Base-by-base conservation (phyloP, 2,797 vertebrate genomes). In the Spondyliosoma cantharus region DNA sequence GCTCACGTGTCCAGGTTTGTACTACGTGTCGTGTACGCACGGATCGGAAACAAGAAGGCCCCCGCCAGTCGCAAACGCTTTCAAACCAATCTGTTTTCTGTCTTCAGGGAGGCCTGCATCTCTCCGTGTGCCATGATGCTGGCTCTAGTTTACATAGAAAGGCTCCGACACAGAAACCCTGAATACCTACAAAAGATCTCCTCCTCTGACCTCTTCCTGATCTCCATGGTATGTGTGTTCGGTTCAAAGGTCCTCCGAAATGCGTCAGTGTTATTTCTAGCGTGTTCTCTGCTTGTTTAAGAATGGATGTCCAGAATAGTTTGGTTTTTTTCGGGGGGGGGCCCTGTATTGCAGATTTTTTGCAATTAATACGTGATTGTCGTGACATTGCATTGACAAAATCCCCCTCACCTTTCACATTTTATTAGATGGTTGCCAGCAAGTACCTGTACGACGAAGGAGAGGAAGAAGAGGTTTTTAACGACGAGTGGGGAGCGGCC, bases 101-200 rank as follows among this genome's bases (percentile, higher is more conserved):
- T 2, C 32, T 52, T 0, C 87, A 99, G 98, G 90, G 98, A 99
- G 92, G 98, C 98, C 2, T 99, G 98, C 74, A 97, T 99, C 87
- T 99, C 98, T 0, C 98, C 98, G 0, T 99, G 98, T 76, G 97
- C 98, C 66, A 99, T 99, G 98, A 99, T 99, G 98, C 91, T 99
- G 81, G 98, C 98, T 43, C 90, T 99, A 76, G 96, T 99, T 91
- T 99, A 99, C 91, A 98, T 99, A 15, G 97, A 99, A 91, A 93
- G 98, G 63, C 97, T 99, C 37, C 96, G 97, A 89, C 97, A 98
- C 77, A 95, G 98, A 92, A 99, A 99, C 92, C 98, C 98, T 0
- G 98, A 99, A 87, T 99, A 99, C 92, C 95, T 99, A 32, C 97
- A 98, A 83, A 97, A 98, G 75, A 98, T 99, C 83, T 99, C 98